A percentile compares a stretch with the other conserved stretches of the same genome.
Evolutionary conservation across 92 coral and sea anemone species (phyloP).

Genomic region (Desmophyllum pertusum): DNA sequence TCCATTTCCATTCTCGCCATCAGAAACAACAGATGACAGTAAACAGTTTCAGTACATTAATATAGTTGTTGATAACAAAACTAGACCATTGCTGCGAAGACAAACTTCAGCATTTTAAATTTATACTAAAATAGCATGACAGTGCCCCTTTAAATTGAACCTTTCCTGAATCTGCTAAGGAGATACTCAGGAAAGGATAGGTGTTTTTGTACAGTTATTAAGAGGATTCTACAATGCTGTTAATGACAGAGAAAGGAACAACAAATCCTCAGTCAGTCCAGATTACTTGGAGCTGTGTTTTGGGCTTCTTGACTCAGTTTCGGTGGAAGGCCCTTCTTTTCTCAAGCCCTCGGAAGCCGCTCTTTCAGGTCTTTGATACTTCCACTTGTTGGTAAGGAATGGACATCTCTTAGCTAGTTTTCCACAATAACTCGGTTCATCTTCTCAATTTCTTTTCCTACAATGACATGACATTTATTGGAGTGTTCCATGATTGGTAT

Average conservation of each 20-base stretch:
- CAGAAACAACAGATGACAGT: too few species aligned
- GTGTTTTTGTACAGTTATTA: too few species aligned
- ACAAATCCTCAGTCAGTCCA: conserved; percentile 29
- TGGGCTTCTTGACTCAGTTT: not conserved
- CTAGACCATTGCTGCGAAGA: too few species aligned
- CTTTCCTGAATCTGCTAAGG: too few species aligned
- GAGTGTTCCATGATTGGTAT: conserved; percentile 68
- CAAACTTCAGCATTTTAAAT: too few species aligned
- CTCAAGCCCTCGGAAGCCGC: conserved; percentile 15
- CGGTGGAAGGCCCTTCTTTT: conserved; percentile 27
- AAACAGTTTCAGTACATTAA: too few species aligned
- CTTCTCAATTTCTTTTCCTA: conserved; percentile 14
- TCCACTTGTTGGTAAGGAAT: conserved; percentile 37
- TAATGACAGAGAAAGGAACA: conserved; percentile 27
- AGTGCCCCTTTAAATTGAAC: too few species aligned
- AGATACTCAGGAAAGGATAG: too few species aligned
- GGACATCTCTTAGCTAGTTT: conserved; percentile 20
- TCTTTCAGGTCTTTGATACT: conserved; percentile 28
- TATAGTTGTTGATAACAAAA: too few species aligned
- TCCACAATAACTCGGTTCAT: conserved; percentile 9
- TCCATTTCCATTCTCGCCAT: too few species aligned
- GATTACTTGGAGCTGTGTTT: conserved; percentile 1
- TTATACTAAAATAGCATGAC: too few species aligned
- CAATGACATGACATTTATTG: conserved; percentile 3
- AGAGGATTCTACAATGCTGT: conserved; percentile 3